Percentiles rank a stretch among this genome's conserved stretches.
Evolutionary conservation across 2,113 vertebrate species (phyloP).

Genomic region (human (Homo sapiens)): GRCh38 chr7:95970001-95970500

Average conservation of each 20-base stretch:
- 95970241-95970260: background rate
- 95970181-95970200: constrained; percentile 64
- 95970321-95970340: background rate
- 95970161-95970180: constrained; percentile 71
- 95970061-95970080: constrained; percentile 73
- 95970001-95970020: constrained; percentile 69
- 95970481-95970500: background rate
- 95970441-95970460: background rate
- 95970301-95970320: background rate
- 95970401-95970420: background rate
- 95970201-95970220: background rate
- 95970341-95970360: constrained; percentile 24
- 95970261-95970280: background rate
- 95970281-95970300: background rate
- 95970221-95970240: background rate
- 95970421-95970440: background rate
- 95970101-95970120: constrained; percentile 55
- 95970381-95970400: background rate
- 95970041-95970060: constrained; percentile 66
- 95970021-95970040: constrained; percentile 65
- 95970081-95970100: constrained; percentile 66
- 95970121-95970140: constrained; percentile 79
- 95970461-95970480: background rate
- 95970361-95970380: background rate
- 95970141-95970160: constrained; percentile 67